Percentiles rank a stretch among this genome's conserved stretches.
Evolutionary conservation across 2,797 vertebrate species (phyloP).

Genomic region (Petrocephalus schoutedeni): DNA sequence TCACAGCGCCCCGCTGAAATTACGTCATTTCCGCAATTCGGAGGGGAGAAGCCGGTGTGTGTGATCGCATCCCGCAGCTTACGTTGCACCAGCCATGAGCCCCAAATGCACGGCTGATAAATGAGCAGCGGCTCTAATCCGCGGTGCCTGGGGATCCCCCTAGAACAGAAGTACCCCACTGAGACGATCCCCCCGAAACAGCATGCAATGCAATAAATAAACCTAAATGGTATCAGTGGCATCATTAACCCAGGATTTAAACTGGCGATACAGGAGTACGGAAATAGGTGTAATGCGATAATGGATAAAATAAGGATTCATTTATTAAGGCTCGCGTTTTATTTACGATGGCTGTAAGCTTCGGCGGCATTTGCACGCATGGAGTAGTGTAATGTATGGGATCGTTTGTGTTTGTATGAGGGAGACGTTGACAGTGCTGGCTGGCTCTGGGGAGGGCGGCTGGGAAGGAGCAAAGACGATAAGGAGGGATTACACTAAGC

Average conservation of each 20-base stretch:
- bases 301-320: neutral
- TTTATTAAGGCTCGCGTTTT: neutral
- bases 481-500: slow-evolving; percentile 5
- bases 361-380: neutral
- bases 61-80: neutral
- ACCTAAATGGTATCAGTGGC: neutral
- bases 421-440: neutral
- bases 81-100: neutral
- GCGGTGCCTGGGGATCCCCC: neutral
- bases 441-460: no score
- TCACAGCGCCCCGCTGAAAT: slow-evolving; percentile 26
- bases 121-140: slow-evolving; percentile 11
- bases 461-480: slow-evolving; percentile 9
- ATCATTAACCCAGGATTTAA: neutral
- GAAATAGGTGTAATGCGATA: neutral
- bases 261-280: neutral
- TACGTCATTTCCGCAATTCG: slow-evolving; percentile 17
- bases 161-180: neutral
- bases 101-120: neutral
- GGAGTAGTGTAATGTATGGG: neutral
- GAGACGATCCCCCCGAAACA: neutral
- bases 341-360: neutral
- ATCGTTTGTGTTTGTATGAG: neutral
- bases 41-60: neutral
- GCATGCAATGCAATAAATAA: neutral